Base-by-base conservation (phyloP, 2,113 vertebrate genomes). In the Bettongia penicillata region DNA sequence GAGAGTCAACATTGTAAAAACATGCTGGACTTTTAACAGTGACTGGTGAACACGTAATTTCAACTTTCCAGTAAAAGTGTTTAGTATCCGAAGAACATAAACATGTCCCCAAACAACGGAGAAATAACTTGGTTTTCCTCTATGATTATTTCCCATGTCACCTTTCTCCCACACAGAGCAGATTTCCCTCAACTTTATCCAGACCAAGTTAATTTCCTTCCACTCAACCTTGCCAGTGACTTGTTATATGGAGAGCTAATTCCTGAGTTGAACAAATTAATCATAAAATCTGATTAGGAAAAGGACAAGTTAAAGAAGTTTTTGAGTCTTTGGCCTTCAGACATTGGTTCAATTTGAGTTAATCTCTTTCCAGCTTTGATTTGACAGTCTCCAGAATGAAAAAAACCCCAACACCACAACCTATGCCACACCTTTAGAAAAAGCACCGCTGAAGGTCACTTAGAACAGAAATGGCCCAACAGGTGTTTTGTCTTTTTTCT, bases 1-100 rank as follows among this genome's bases (percentile, higher is more conserved):
- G 96, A 93, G 84, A 98, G 95, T 98, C 97, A 97, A 94, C 91
- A 92, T 94, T 93, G 93, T 97, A 84, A 84, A 84, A 84, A 84
- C 68, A 97, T 94, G 96, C 55, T 90, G 53, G 16, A 55, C 94
- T 95, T 55, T 93, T 84, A 84, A 23, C 96, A 95, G 0, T 91
- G 94, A 96, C 90, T 0, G 84, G 43, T 91, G 92, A 92, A 51
- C 0, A 26, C 0, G 0, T 53, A 77, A 93, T 68, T 93, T 92
- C 92, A 94, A 91, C 96, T 92, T 98, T 96, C 91, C 93, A 93
- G 92, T 95, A 94, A 52, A 90, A 92, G 22, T 93, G 96, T 94
- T 95, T 97, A 49, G 96, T 95, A 90, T 57, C 95, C 94, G 96
- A 95, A 93, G 84, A 90, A 96, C 77, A 93, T 94, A 93, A 90